Conservation (phyloP, 92 coral and sea anemone genomes). For the Heteractis magnifica region DNA sequence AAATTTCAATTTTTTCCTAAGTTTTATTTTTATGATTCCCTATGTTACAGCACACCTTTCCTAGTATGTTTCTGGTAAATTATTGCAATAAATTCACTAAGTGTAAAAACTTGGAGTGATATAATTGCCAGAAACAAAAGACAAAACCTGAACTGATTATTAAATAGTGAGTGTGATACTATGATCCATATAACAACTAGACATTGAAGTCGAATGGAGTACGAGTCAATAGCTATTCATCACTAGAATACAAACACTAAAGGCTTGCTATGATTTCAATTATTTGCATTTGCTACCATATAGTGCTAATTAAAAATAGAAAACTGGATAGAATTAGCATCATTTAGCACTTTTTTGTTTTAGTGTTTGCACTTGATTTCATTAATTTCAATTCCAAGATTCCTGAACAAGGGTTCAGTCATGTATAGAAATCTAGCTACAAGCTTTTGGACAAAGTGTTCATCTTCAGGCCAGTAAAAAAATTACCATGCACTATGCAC, state of each 20-base stretch:
- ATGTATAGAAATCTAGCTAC: constrained; percentile 2
- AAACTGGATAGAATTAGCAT: background rate
- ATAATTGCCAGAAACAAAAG: background rate
- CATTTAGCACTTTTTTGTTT: background rate
- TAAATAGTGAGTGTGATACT: background rate
- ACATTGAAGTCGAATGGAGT: no score
- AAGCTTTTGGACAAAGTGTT: constrained; percentile 1
- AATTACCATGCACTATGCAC: background rate
- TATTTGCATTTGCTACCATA: background rate
- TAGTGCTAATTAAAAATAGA: background rate
- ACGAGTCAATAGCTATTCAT: background rate
- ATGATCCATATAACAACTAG: background rate
- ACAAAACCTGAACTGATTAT: background rate
- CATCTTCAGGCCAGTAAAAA: background rate
- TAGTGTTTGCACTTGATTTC: no score
- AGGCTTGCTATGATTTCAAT: constrained; percentile 4
- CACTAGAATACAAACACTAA: background rate
- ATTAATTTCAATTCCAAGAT: background rate
- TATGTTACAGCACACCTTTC: background rate
- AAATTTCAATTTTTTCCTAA: no score
- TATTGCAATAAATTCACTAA: no score
- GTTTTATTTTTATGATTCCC: background rate
- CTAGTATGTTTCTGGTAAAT: background rate
- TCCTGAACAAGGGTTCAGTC: constrained; percentile 4
- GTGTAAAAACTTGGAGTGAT: background rate